Evolutionary conservation across 2,888 invertebrate species (phyloP).

Genomic region (Tiphia femorata): DNA sequence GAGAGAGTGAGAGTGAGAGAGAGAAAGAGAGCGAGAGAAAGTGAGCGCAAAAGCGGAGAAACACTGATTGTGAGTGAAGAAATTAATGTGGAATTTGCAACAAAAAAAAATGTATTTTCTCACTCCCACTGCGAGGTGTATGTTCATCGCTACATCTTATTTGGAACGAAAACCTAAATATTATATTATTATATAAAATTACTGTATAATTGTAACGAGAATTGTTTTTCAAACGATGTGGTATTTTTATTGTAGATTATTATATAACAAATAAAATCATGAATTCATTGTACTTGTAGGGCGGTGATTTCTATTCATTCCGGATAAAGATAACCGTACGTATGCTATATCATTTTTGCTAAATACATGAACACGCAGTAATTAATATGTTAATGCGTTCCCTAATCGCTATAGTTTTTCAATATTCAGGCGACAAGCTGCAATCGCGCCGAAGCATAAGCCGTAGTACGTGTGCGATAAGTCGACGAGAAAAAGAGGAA

Average conservation of each 20-base stretch:
- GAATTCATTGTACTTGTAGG: slow-evolving; percentile 65
- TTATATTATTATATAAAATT: slow-evolving; percentile 65
- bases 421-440: no score
- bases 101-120: slow-evolving; percentile 65
- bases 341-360: no score
- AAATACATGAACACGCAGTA: no score
- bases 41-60: slow-evolving; percentile 39
- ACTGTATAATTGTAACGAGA: slow-evolving; percentile 68
- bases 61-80: slow-evolving; percentile 59
- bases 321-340: no score
- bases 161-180: slow-evolving; percentile 64
- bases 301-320: no score
- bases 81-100: slow-evolving; percentile 62
- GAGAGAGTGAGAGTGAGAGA: neutral
- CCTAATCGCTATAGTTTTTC: no score
- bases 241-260: slow-evolving; percentile 69
- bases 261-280: slow-evolving; percentile 68
- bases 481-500: no score
- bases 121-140: slow-evolving; percentile 65
- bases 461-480: no score
- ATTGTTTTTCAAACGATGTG: slow-evolving; percentile 68
- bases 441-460: no score
- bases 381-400: no score
- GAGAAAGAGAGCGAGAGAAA: neutral
- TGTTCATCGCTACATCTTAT: slow-evolving; percentile 66